A percentile compares a stretch with the other conserved stretches of the same genome.
phyloP scores from a whole-genome alignment of 2,888 invertebrate genomes.

The Lasioglossum marginatum region DNA sequence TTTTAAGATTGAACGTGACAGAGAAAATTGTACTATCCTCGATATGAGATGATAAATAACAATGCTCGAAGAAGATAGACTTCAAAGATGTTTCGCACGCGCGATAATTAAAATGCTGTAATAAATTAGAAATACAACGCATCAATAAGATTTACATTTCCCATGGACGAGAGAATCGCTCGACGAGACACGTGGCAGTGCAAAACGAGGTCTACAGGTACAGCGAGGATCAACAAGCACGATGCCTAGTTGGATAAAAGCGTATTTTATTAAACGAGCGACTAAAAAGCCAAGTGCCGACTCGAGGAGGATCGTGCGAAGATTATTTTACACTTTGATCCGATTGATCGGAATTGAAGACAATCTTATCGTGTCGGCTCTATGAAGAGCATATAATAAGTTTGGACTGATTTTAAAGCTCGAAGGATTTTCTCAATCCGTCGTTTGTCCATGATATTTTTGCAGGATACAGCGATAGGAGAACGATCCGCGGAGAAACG shows the following conservation, averaged over 20 bases:
- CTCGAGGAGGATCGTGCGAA: not conserved
- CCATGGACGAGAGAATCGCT: not conserved
- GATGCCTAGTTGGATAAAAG: not conserved
- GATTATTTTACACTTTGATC: not conserved
- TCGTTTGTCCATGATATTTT: too few relatives aligned
- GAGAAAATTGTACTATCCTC: not conserved
- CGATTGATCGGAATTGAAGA: not conserved
- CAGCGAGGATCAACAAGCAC: not conserved
- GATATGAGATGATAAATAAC: not conserved
- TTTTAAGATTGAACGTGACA: not conserved
- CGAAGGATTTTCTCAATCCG: too few relatives aligned
- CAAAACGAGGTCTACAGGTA: not conserved
- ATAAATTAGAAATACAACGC: not conserved
- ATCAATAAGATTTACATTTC: not conserved
- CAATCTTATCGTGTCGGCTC: not conserved
- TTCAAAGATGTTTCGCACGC: not conserved
- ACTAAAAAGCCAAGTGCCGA: not conserved
- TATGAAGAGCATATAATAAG: not conserved
- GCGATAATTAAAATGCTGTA: not conserved
- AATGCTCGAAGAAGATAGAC: not conserved
- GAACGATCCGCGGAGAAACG: too few relatives aligned
- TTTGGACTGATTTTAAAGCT: not conserved
- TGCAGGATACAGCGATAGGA: too few relatives aligned
- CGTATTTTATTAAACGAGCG: not conserved
- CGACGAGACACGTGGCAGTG: not conserved